A percentile compares a stretch with the other conserved stretches of the same genome.
Conservation (phyloP, 2,888 invertebrate genomes). For the Tromatobia lineatoria region DNA sequence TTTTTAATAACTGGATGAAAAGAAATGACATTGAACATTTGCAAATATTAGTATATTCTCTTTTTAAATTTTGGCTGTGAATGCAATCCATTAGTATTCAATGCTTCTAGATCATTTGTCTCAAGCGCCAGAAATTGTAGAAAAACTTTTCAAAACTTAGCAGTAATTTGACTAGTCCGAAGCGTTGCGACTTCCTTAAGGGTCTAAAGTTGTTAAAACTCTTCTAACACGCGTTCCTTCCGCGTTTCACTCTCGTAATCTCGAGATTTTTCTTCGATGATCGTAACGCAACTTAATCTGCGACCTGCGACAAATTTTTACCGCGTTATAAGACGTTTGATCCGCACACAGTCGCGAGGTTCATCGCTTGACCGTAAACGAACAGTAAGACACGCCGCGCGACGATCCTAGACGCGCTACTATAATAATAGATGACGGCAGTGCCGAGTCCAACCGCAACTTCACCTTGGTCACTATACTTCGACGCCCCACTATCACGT, state of each 20-base stretch:
- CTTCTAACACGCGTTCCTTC: background rate
- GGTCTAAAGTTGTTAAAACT: background rate
- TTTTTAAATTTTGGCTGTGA: too few relatives aligned
- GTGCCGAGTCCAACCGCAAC: slow-evolving; percentile 39
- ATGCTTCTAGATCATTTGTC: too few relatives aligned
- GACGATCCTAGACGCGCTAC: slow-evolving; percentile 62
- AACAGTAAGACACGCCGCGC: background rate
- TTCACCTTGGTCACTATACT: slow-evolving; percentile 55
- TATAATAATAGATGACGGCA: slow-evolving; percentile 67
- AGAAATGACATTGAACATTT: too few relatives aligned
- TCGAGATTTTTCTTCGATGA: background rate
- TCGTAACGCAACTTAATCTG: background rate
- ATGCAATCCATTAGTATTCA: too few relatives aligned
- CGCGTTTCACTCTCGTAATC: background rate
- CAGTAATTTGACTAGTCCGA: too few relatives aligned
- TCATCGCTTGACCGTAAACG: background rate
- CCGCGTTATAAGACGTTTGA: background rate
- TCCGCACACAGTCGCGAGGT: background rate
- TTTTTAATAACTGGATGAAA: too few relatives aligned
- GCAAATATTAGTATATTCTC: too few relatives aligned
- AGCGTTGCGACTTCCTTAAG: too few relatives aligned
- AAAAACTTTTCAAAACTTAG: too few relatives aligned
- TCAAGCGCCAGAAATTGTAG: too few relatives aligned
- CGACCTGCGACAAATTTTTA: background rate
- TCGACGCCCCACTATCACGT: slow-evolving; percentile 54